Base-by-base conservation (phyloP, 2,797 vertebrate genomes). In the Trachops cirrhosus region DNA sequence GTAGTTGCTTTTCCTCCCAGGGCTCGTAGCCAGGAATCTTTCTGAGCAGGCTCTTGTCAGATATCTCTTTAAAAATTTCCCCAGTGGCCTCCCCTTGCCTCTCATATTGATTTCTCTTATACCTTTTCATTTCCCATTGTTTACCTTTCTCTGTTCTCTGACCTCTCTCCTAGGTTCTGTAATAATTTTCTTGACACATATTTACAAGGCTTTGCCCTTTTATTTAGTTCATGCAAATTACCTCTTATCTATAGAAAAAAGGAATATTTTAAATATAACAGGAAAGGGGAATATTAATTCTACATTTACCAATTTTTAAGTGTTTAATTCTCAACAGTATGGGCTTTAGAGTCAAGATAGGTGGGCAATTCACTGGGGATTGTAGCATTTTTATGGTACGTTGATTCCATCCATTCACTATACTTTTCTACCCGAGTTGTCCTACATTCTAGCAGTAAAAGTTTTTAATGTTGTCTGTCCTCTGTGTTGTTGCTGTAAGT, bases 381-480 rank as follows among this genome's bases (percentile, higher is more conserved):
- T 98, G 98, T 98, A 98, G 97, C 98, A 97, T 98, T 98, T 98
- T 98, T 98, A 98, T 98, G 98, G 98, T 98, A 97, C 97, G 96
- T 98, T 98, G 98, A 98, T 98, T 98, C 98, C 98, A 98, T 98
- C 98, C 97, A 98, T 97, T 98, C 98, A 98, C 97, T 98, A 97
- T 98, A 98, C 98, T 98, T 98, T 98, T 98, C 98, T 98, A 98
- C 98, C 97, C 98, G 97, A 98, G 98, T 98, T 98, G 98, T 98
- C 98, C 98, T 98, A 98, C 98, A 98, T 98, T 93, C 98, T 98
- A 98, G 97, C 98, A 98, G 97, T 98, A 98, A 97, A 98, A 98
- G 98, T 98, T 98, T 98, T 98, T 98, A 98, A 98, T 98, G 98
- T 98, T 98, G 98, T 99, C 98, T 98, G 98, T 98, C 98, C 98